Evolutionary conservation across 2,888 invertebrate species (phyloP).

Genomic region (Linyphia triangularis): DNA sequence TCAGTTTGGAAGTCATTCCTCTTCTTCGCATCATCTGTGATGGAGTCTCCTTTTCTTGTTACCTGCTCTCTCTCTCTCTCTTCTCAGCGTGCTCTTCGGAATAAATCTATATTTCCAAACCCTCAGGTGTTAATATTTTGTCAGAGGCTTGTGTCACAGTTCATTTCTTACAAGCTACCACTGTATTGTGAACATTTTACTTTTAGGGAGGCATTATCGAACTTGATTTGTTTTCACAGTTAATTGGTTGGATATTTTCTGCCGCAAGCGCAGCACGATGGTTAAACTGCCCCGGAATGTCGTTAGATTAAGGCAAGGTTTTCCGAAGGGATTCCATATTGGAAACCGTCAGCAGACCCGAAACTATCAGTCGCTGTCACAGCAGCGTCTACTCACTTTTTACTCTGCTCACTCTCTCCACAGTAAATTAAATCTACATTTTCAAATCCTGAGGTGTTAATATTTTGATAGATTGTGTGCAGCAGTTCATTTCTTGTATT

Average conservation of each 20-base stretch:
- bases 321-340: too few relatives aligned
- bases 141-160: not conserved
- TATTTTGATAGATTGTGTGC: not conserved
- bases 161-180: not conserved
- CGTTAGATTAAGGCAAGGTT: too few relatives aligned
- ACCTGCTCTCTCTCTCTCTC: not conserved
- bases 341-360: too few relatives aligned
- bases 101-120: conserved; percentile 25
- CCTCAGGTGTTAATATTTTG: not conserved
- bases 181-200: not conserved
- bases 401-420: not conserved
- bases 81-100: not conserved
- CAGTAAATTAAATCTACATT: conserved; percentile 35
- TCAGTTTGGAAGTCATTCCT: conserved; percentile 22
- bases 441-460: not conserved
- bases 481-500: not conserved
- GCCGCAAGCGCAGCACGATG: too few relatives aligned
- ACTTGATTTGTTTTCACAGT: too few relatives aligned
- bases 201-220: too few relatives aligned
- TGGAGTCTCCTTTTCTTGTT: not conserved
- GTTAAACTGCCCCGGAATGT: too few relatives aligned
- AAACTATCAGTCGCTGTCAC: too few relatives aligned
- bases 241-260: too few relatives aligned
- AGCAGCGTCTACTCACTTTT: too few relatives aligned
- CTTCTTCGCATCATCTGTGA: not conserved